phyloP scores from a whole-genome alignment of 1,140 invertebrate genomes.

The Lepidurus couesii region DNA sequence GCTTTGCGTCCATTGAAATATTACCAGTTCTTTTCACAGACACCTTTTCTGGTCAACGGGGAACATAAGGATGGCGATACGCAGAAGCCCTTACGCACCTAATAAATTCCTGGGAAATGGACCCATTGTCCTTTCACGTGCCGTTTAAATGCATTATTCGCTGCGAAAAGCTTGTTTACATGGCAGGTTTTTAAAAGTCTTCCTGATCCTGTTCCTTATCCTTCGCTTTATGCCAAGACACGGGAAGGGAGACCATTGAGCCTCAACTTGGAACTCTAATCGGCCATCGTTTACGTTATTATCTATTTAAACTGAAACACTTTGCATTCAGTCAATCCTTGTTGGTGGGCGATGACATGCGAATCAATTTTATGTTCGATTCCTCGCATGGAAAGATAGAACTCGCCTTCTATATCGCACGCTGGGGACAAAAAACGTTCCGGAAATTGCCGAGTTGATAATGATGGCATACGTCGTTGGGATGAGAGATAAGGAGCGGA shows the following conservation, averaged over 20 bases:
- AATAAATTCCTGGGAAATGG: conserved; percentile 12
- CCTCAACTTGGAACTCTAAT: too few relatives aligned
- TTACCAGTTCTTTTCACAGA: background rate
- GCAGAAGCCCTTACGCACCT: background rate
- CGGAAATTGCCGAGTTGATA: background rate
- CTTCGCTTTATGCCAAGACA: background rate
- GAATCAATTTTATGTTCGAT: background rate
- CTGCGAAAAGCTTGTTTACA: conserved; percentile 8
- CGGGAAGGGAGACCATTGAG: too few relatives aligned
- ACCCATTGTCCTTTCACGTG: conserved; percentile 14
- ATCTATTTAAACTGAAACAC: too few relatives aligned
- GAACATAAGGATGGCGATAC: background rate
- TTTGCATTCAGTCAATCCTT: background rate
- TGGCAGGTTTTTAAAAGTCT: background rate
- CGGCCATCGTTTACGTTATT: too few relatives aligned
- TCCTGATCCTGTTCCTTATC: background rate
- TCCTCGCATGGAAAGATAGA: background rate
- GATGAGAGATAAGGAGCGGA: background rate
- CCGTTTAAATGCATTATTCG: conserved; percentile 10
- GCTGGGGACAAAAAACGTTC: background rate
- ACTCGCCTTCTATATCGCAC: background rate
- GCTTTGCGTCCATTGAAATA: background rate
- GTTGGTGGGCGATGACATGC: background rate
- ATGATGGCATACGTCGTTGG: background rate
- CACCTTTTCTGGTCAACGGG: background rate